Base-by-base conservation (phyloP, 2,888 invertebrate species). In the Drosophila robusta region DNA sequence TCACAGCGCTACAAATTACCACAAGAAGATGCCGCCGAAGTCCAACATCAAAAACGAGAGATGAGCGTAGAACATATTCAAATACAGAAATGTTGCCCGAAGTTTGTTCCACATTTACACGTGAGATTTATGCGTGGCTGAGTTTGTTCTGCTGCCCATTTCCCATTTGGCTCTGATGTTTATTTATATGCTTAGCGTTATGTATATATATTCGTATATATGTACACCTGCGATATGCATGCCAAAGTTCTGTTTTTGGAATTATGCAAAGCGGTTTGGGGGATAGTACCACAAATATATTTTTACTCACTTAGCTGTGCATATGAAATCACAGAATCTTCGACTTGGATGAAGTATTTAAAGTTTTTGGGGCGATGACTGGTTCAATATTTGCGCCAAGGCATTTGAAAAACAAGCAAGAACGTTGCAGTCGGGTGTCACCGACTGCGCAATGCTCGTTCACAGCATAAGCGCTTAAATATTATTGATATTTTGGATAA, bases 81-180 rank as follows among this genome's bases (percentile, higher is more conserved):
- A 75, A 73, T 62, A 44, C 39, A 36, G 54, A 51, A 4, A 16
- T 39, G 39, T 39, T 63, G 70, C 60, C 58, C 49, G 75, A 69
- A 75, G 64, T 74, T 80, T 83, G 83, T 80, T 67, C 86, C 83
- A 86, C 83, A 83, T 83, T 86, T 75, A 76, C 87, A 80, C 72
- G 86, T 70, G 78, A 83, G 78, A 83, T 83, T 83, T 86, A 83
- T 83, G 83, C 86, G 80, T 82, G 86, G 69, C 68, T 44, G 64
- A 66, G 66, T 44, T 61, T 56, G 18, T 34, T 60, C 52, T 71
- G 46, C 34, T 60, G 49, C 58, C 39, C 42, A 49, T 63, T 65
- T 69, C 41, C 57, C 61, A 73, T 49, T 47, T 41, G 58, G 58
- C 66, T 68, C 51, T 41, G 60, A 49, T 57, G 80, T 86, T 86